These are phyloP conservation scores for Sebastes umbrosus DNA, from an alignment of 2,797 vertebrate species.

Conservation along the genomic window DNA sequence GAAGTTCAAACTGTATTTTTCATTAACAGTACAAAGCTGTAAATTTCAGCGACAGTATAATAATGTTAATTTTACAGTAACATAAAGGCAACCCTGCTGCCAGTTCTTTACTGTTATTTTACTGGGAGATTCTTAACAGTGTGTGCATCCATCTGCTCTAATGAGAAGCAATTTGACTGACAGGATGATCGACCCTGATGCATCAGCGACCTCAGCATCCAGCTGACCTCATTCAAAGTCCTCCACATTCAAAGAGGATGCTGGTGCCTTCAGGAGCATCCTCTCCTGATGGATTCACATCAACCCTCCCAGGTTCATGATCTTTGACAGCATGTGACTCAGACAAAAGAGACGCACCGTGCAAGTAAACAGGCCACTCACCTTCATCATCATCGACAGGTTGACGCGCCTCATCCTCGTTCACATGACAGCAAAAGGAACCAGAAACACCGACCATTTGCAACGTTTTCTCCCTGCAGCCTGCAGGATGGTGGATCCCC, in stretches of 20 bases:
- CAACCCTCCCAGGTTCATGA: background rate
- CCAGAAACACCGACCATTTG: conserved; percentile 14
- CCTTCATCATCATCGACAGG: conserved; percentile 42
- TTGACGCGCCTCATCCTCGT: conserved; percentile 41
- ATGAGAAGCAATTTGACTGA: background rate
- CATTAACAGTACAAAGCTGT: too few species aligned
- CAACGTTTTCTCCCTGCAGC: background rate
- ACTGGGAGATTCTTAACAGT: too few species aligned
- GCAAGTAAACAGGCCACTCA: conserved; percentile 40
- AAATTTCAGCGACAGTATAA: too few species aligned
- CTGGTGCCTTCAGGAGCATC: background rate
- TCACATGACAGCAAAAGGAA: conserved; percentile 25
- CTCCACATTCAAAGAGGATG: background rate
- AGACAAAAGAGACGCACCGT: conserved; percentile 39
- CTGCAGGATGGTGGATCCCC: conserved; percentile 34
- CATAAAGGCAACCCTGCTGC: too few species aligned
- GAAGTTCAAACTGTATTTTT: too few species aligned
- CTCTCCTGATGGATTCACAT: background rate
- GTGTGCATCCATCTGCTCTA: background rate
- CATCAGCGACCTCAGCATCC: conserved; percentile 19
- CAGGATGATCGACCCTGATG: conserved; percentile 30
- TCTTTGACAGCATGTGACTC: conserved; percentile 15
- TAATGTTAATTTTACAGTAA: too few species aligned
- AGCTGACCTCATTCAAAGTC: conserved; percentile 23
- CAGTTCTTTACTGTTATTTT: too few species aligned